Conservation (phyloP, 2,797 vertebrate genomes). For the Apogon hyalosoma region DNA sequence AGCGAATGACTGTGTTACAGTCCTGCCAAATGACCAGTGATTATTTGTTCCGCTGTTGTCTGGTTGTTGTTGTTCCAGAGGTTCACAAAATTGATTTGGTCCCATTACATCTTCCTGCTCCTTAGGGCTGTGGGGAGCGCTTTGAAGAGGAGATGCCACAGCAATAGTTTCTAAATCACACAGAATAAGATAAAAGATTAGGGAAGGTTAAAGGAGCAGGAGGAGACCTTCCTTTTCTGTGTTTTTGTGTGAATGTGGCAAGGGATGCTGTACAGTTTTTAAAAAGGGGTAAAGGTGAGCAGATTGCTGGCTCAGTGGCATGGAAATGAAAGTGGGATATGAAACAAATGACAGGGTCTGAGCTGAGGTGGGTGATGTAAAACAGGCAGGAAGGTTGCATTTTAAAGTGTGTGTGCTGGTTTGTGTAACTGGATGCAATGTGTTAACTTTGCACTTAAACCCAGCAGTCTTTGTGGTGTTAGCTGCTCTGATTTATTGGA, state of each 20-base stretch:
- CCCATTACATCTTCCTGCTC: constrained; percentile 46
- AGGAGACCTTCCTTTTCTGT: constrained; percentile 20
- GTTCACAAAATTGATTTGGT: constrained; percentile 58
- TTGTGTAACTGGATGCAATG: constrained; percentile 14
- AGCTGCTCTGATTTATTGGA: constrained; percentile 18
- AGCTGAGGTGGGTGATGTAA: constrained; percentile 47
- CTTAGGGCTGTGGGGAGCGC: constrained; percentile 36
- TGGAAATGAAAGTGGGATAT: constrained; percentile 47
- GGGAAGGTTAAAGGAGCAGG: constrained; percentile 40
- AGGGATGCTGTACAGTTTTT: constrained; percentile 29
- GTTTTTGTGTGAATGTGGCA: constrained; percentile 6
- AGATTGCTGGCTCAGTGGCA: constrained; percentile 22
- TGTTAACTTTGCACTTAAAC: constrained; percentile 39
- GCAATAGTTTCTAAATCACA: constrained; percentile 54
- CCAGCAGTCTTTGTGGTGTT: constrained; percentile 16
- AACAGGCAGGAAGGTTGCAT: constrained; percentile 31
- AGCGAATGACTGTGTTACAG: constrained; percentile 12
- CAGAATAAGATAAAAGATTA: constrained; percentile 50
- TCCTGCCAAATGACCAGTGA: constrained; percentile 25
- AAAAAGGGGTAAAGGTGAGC: constrained; percentile 32
- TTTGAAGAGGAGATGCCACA: constrained; percentile 57
- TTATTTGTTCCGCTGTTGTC: constrained; percentile 31
- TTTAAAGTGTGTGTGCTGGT: constrained; percentile 27
- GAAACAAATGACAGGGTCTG: constrained; percentile 37
- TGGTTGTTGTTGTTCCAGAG: constrained; percentile 38